Conservation (phyloP, 2,113 vertebrate genomes). For the Synchiropus splendidus region DNA sequence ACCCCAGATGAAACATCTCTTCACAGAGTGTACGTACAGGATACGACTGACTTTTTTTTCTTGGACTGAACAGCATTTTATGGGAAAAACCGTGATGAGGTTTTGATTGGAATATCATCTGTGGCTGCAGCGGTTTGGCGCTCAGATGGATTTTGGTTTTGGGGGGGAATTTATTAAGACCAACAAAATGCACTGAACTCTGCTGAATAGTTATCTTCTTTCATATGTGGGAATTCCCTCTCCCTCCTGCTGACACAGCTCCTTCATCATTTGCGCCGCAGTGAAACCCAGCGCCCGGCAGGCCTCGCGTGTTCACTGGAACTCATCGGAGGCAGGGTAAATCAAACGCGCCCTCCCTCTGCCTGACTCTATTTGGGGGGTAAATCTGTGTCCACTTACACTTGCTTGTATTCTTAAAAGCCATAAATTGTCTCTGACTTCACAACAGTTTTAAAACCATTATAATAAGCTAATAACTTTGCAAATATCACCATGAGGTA, state of each 20-base stretch:
- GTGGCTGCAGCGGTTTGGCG: slow-evolving; percentile 30
- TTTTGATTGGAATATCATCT: slow-evolving; percentile 36
- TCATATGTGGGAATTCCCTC: slow-evolving; percentile 28
- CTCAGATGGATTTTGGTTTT: slow-evolving; percentile 10
- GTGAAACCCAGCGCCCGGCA: slow-evolving; percentile 23
- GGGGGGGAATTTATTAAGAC: slow-evolving; percentile 36
- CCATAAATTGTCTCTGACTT: no score
- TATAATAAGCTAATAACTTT: no score
- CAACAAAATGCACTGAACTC: slow-evolving; percentile 21
- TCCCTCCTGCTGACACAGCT: slow-evolving; percentile 30
- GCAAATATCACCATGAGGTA: no score
- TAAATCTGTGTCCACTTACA: slow-evolving; percentile 1
- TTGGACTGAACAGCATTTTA: slow-evolving; percentile 10
- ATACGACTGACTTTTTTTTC: background rate
- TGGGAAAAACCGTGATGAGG: slow-evolving; percentile 18
- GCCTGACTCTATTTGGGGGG: background rate
- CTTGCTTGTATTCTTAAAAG: background rate
- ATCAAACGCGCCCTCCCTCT: background rate
- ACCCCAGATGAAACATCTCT: no score
- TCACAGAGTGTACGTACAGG: no score
- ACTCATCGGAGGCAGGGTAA: slow-evolving; percentile 5
- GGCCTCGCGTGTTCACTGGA: slow-evolving; percentile 8
- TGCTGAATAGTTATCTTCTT: slow-evolving; percentile 27
- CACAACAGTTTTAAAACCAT: no score
- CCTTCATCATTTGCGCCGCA: slow-evolving; percentile 18